Conservation (phyloP, 2,797 vertebrate genomes). For the Hypotaenidia philippensis region DNA sequence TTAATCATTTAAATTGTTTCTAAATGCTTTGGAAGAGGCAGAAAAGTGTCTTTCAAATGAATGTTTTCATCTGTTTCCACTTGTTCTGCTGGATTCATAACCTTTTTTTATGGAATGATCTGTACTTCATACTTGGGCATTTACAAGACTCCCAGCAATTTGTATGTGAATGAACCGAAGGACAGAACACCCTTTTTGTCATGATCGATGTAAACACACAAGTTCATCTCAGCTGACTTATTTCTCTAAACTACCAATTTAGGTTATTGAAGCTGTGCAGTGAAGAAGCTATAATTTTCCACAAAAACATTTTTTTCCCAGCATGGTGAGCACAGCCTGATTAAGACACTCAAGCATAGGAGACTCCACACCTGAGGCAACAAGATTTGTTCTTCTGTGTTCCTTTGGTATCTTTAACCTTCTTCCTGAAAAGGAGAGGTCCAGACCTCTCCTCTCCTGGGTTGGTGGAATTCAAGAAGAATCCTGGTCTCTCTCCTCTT, state of each 20-base stretch:
- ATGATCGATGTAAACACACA: background rate
- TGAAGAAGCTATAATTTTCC: background rate
- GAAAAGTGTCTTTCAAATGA: background rate
- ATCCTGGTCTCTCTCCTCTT: background rate
- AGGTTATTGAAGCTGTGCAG: background rate
- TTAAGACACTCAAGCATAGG: background rate
- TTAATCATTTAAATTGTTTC: background rate
- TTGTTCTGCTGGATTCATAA: conserved; percentile 35
- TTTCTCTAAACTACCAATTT: background rate
- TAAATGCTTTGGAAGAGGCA: conserved; percentile 15
- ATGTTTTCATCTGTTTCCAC: background rate
- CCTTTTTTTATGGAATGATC: background rate
- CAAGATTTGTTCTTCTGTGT: background rate
- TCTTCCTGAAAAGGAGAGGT: background rate
- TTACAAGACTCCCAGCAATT: background rate
- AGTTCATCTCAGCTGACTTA: background rate
- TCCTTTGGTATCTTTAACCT: background rate
- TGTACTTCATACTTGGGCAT: background rate
- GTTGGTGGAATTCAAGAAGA: background rate
- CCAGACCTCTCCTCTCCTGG: background rate
- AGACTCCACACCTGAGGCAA: background rate
- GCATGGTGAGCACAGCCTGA: background rate
- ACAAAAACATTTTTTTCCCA: background rate
- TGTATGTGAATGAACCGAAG: background rate
- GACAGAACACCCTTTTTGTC: background rate